These are phyloP conservation scores for Palaemon carinicauda DNA, from an alignment of 1,140 invertebrate genomes.

Conservation along the genomic window DNA sequence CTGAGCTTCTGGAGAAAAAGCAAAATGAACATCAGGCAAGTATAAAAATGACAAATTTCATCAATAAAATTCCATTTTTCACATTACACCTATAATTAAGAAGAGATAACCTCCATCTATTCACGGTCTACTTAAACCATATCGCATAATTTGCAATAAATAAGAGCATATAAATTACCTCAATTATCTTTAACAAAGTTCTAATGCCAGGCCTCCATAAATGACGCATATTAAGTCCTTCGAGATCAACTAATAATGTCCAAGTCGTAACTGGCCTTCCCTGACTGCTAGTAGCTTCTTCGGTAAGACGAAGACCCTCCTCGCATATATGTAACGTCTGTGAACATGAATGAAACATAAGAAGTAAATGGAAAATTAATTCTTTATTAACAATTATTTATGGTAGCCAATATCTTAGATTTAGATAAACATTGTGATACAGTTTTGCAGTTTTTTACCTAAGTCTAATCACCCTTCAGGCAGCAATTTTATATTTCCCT, in stretches of 20 bases:
- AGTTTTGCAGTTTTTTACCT: too few species aligned
- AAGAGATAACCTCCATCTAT: not conserved
- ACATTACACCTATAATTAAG: too few species aligned
- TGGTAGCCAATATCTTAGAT: not conserved
- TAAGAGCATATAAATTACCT: conserved; percentile 66
- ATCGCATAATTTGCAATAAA: not conserved
- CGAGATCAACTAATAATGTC: conserved; percentile 90
- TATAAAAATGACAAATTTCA: too few species aligned
- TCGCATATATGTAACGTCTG: conserved; percentile 88
- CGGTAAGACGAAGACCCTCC: conserved; percentile 81
- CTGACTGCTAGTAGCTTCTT: conserved; percentile 78
- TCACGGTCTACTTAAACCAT: not conserved
- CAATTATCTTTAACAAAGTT: conserved; percentile 90
- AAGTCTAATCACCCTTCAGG: too few species aligned
- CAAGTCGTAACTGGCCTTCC: conserved; percentile 86
- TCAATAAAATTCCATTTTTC: too few species aligned
- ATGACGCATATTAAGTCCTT: conserved; percentile 94
- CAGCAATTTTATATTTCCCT: too few species aligned
- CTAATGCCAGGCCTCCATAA: conserved; percentile 93
- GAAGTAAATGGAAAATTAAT: conserved; percentile 22
- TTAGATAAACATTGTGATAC: not conserved
- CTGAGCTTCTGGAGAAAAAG: too few species aligned
- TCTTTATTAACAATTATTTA: not conserved
- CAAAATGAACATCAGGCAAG: too few species aligned
- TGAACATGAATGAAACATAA: conserved; percentile 56